Conservation (phyloP, 2,888 invertebrate species). For the Dusona sp. region DNA sequence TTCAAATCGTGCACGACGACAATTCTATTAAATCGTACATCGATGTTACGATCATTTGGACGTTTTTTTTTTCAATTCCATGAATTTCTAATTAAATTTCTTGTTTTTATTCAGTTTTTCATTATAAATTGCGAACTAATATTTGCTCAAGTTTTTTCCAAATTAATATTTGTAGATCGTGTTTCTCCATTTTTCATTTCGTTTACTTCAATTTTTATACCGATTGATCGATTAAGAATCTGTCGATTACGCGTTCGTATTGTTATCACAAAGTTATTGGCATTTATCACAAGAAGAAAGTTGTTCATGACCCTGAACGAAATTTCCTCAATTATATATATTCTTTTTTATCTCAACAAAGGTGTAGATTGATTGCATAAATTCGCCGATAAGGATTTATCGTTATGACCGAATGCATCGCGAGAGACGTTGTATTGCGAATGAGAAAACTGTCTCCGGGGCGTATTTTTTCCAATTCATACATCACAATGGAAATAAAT, state of each 20-base stretch:
- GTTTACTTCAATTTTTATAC: not conserved
- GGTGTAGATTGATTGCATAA: conserved; percentile 18
- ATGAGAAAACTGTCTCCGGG: not conserved
- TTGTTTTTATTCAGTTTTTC: not conserved
- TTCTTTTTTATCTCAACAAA: not conserved
- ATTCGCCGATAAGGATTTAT: not conserved
- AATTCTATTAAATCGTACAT: not conserved
- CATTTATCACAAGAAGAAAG: too few species aligned
- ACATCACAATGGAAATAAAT: too few species aligned
- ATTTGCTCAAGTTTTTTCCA: not conserved
- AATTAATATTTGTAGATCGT: not conserved
- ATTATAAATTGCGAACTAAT: not conserved
- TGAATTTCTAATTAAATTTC: not conserved
- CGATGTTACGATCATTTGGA: not conserved
- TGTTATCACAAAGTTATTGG: not conserved
- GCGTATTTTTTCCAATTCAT: too few species aligned
- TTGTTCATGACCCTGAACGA: not conserved
- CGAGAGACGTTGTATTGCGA: not conserved
- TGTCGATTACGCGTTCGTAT: not conserved
- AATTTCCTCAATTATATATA: not conserved
- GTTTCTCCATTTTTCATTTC: not conserved
- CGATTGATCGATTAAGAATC: not conserved
- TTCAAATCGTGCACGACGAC: not conserved
- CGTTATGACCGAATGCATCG: not conserved
- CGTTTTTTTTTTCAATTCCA: not conserved